phyloP scores from a whole-genome alignment of 2,797 vertebrate species.

The Presbytis comata region DNA sequence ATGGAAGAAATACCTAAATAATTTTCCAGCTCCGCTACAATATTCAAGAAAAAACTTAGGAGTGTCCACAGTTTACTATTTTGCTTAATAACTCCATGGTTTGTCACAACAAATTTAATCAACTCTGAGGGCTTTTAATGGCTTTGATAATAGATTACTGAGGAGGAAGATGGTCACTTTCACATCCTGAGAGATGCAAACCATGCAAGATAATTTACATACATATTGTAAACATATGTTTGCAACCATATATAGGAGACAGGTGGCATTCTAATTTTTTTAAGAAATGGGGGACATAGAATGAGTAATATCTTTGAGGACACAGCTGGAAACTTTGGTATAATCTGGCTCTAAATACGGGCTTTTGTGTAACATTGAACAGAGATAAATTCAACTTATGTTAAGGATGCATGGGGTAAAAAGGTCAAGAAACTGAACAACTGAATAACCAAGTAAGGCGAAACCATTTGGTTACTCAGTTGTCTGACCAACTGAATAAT shows the following conservation, averaged over 20 bases:
- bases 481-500: not conserved
- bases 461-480: not conserved
- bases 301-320: not conserved
- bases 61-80: not conserved
- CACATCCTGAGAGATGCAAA: not conserved
- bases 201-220: not conserved
- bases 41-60: not conserved
- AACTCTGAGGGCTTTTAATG: not conserved
- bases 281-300: not conserved
- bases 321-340: not conserved
- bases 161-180: not conserved
- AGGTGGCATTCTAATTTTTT: not conserved
- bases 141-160: not conserved
- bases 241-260: not conserved
- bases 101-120: not conserved
- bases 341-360: not conserved
- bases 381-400: conserved; percentile 12
- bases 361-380: not conserved
- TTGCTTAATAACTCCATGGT: not conserved
- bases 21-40: not conserved
- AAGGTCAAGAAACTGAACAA: not conserved
- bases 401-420: not conserved
- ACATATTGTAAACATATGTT: not conserved
- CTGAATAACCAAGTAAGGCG: not conserved
- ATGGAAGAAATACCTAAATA: not conserved